phyloP scores from a whole-genome alignment of 2,888 invertebrate species.

The Dryocosmus kuriphilus region DNA sequence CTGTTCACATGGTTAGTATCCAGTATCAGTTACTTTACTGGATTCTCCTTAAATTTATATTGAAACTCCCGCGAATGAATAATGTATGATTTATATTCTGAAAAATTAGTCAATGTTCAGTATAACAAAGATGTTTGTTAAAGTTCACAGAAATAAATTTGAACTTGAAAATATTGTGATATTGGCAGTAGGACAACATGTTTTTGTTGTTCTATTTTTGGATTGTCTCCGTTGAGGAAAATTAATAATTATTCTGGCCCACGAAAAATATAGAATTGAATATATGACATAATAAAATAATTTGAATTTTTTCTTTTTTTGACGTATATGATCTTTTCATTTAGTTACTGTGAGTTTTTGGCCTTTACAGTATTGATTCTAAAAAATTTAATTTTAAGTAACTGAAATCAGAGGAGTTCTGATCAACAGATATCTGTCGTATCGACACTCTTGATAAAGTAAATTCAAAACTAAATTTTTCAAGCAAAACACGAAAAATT shows the following conservation, averaged over 20 bases:
- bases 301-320: too few relatives aligned
- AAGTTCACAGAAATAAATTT: conserved; percentile 14
- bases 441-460: too few relatives aligned
- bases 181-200: conserved; percentile 31
- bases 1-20: conserved; percentile 83
- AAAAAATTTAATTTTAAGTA: too few relatives aligned
- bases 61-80: neutral
- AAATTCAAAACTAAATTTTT: too few relatives aligned
- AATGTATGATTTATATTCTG: neutral
- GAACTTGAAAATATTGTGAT: conserved; percentile 25
- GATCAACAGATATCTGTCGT: too few relatives aligned
- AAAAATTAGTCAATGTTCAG: neutral
- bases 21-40: neutral
- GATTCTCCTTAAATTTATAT: neutral
- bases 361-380: too few relatives aligned
- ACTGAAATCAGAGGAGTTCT: too few relatives aligned
- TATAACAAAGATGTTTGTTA: neutral
- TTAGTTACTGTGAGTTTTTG: too few relatives aligned
- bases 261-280: conserved; percentile 7
- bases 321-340: too few relatives aligned
- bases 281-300: conserved; percentile 8
- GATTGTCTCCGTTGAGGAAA: conserved; percentile 13
- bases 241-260: conserved; percentile 14
- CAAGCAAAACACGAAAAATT: too few relatives aligned
- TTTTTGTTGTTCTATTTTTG: conserved; percentile 26